Evolutionary conservation across 2,797 vertebrate species (phyloP).

Genomic region (Cephalopachus bancanus): DNA sequence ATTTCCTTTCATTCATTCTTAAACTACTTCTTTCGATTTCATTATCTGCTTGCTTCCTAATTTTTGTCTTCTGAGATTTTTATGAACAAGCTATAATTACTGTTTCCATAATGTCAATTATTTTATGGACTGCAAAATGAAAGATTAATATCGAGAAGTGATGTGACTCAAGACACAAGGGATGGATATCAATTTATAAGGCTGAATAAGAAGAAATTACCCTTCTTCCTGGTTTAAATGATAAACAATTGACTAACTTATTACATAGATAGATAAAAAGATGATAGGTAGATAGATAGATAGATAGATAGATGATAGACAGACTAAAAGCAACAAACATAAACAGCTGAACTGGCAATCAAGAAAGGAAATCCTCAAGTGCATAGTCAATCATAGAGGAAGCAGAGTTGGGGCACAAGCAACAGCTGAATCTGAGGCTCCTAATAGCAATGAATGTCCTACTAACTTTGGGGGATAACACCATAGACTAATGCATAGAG

Average conservation of each 20-base stretch:
- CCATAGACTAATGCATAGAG: background rate
- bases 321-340: background rate
- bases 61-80: conserved; percentile 54
- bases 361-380: background rate
- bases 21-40: conserved; percentile 41
- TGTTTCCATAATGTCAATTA: conserved; percentile 61
- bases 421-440: background rate
- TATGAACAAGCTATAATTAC: conserved; percentile 65
- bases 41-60: conserved; percentile 21
- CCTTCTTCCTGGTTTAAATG: background rate
- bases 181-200: background rate
- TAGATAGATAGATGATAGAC: background rate
- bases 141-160: conserved; percentile 57
- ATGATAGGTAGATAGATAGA: background rate
- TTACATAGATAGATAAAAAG: background rate
- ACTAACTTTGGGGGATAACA: background rate
- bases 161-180: background rate
- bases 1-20: conserved; percentile 42
- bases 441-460: background rate
- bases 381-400: background rate
- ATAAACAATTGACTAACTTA: background rate
- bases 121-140: conserved; percentile 58
- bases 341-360: background rate
- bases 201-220: background rate
- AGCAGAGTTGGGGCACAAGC: background rate